These are phyloP conservation scores for Sitta carolinensis DNA, from an alignment of 2,797 vertebrate genomes.

Conservation along the genomic window DNA sequence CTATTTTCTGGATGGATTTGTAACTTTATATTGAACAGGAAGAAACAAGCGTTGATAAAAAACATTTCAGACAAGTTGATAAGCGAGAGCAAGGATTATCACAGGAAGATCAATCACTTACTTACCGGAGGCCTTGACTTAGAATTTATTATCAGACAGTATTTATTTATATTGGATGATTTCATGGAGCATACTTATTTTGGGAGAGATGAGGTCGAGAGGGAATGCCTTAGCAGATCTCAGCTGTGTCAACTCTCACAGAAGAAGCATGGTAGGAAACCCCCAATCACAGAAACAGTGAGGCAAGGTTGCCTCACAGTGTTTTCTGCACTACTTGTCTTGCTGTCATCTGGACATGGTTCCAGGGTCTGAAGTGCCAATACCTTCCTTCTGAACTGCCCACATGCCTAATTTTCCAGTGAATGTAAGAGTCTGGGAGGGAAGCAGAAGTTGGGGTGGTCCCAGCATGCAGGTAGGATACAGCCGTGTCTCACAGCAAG, in stretches of 20 bases:
- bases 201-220: background rate
- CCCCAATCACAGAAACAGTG: background rate
- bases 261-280: rapidly evolving
- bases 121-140: background rate
- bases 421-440: background rate
- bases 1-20: slow-evolving; percentile 1
- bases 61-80: background rate
- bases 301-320: background rate
- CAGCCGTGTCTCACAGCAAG: background rate
- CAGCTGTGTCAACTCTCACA: background rate
- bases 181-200: background rate
- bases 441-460: background rate
- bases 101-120: background rate
- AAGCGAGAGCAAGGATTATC: background rate
- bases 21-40: background rate
- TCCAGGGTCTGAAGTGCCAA: rapidly evolving
- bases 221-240: background rate
- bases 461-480: background rate
- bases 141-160: background rate
- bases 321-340: background rate
- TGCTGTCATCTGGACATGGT: background rate
- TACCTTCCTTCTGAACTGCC: background rate
- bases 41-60: background rate
- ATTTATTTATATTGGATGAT: background rate
- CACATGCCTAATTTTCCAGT: background rate